Percentiles rank a stretch among this genome's conserved stretches.
phyloP scores from a whole-genome alignment of 1,140 invertebrate species.

The Tetramorium parvispinum region DNA sequence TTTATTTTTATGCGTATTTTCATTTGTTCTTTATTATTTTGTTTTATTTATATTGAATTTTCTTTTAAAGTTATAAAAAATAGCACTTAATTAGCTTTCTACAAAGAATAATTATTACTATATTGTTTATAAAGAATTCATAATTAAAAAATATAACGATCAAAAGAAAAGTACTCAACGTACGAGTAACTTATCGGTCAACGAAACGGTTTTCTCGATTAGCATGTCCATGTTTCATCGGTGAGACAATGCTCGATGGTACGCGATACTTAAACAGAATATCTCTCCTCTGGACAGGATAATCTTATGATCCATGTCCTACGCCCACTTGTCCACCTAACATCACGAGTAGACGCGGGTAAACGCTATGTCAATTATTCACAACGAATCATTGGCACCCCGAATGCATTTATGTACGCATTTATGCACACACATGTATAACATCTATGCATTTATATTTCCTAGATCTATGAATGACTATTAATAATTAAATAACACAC shows the following conservation, averaged over 20 bases:
- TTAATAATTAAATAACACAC: background rate
- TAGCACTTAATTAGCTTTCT: background rate
- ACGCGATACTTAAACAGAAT: constrained; percentile 37
- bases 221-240: constrained; percentile 11
- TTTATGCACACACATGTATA: constrained; percentile 33
- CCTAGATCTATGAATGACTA: constrained; percentile 5
- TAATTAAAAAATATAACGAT: constrained; percentile 2
- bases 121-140: background rate
- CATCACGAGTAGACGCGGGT: constrained; percentile 64
- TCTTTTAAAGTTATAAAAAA: constrained; percentile 17
- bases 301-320: constrained; percentile 64
- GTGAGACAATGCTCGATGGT: constrained; percentile 36
- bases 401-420: background rate
- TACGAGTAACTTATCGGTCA: background rate
- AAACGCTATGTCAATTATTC: constrained; percentile 72
- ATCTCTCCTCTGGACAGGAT: constrained; percentile 53
- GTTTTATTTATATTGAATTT: background rate
- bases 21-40: background rate
- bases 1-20: constrained; percentile 13
- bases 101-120: background rate
- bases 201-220: background rate
- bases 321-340: constrained; percentile 69
- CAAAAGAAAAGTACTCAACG: background rate
- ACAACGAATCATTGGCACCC: constrained; percentile 61
- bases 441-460: background rate